A percentile compares a stretch with the other conserved stretches of the same genome.
These are phyloP conservation scores for Acanthococcus lagerstroemiae DNA, from an alignment of 2,888 invertebrate species.

Conservation along the genomic window DNA sequence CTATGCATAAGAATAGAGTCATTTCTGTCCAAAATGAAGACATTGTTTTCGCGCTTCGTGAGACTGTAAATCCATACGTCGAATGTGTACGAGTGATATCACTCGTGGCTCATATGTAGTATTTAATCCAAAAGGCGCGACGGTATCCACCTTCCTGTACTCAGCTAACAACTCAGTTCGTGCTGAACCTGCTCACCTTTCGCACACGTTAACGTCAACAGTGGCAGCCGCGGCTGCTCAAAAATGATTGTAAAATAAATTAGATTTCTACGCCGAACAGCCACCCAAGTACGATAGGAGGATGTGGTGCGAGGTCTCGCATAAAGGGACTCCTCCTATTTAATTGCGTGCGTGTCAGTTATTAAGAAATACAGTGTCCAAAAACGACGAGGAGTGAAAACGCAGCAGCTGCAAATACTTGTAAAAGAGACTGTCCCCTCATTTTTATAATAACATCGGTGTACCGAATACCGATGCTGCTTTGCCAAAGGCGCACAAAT, in stretches of 20 bases:
- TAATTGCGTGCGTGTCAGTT: slow-evolving; percentile 3
- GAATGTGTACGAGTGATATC: no score
- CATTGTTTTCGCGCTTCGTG: no score
- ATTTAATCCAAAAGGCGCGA: not conserved
- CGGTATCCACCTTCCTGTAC: no score
- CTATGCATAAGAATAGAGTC: no score
- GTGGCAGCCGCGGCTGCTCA: not conserved
- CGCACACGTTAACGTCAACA: not conserved
- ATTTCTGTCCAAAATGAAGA: no score
- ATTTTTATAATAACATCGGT: slow-evolving; percentile 3
- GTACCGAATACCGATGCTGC: no score
- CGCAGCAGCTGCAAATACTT: slow-evolving; percentile 9
- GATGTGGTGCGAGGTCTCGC: not conserved
- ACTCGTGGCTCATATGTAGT: not conserved
- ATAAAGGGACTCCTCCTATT: not conserved
- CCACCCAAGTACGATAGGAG: not conserved
- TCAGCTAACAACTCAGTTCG: no score
- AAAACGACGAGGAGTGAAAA: not conserved
- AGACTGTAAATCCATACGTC: no score
- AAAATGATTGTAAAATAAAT: not conserved
- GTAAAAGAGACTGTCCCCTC: not conserved
- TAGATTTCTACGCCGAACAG: not conserved
- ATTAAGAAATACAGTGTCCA: slow-evolving; percentile 2
- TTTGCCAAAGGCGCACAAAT: not conserved
- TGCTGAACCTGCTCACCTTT: not conserved